These are phyloP conservation scores for Ephestia elutella DNA, from an alignment of 1,140 invertebrate species.

Conservation along the genomic window DNA sequence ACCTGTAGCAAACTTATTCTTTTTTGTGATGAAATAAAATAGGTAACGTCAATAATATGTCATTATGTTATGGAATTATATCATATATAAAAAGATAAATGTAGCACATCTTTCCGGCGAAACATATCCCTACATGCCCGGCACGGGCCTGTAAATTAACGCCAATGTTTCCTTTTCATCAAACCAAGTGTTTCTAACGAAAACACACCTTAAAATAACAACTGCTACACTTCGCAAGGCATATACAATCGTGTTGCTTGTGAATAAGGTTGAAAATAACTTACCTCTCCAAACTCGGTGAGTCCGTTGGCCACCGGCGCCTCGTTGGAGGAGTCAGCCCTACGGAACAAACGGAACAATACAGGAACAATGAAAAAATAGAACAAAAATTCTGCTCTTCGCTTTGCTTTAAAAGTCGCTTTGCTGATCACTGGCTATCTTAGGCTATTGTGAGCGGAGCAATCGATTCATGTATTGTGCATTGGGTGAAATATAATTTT, in stretches of 20 bases:
- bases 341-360: slow-evolving; percentile 59
- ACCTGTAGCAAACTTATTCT: too few species aligned
- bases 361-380: slow-evolving; percentile 30
- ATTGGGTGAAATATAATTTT: too few species aligned
- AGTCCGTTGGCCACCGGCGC: slow-evolving; percentile 81
- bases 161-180: slow-evolving; percentile 14
- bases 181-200: slow-evolving; percentile 7
- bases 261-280: slow-evolving; percentile 19
- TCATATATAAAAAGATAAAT: too few species aligned
- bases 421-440: not conserved
- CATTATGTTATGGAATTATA: too few species aligned
- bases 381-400: slow-evolving; percentile 19
- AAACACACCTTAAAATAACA: not conserved
- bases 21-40: too few species aligned
- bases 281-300: slow-evolving; percentile 85
- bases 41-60: too few species aligned
- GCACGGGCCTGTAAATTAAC: too few species aligned
- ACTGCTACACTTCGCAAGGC: slow-evolving; percentile 3
- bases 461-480: too few species aligned
- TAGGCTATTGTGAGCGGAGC: too few species aligned
- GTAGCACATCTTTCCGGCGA: too few species aligned
- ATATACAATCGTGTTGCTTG: not conserved
- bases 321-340: slow-evolving; percentile 85
- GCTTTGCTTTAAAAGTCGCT: slow-evolving; percentile 15
- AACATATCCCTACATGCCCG: too few species aligned